phyloP scores from a whole-genome alignment of 2,797 vertebrate genomes.

The Mionectes olivaceus region DNA sequence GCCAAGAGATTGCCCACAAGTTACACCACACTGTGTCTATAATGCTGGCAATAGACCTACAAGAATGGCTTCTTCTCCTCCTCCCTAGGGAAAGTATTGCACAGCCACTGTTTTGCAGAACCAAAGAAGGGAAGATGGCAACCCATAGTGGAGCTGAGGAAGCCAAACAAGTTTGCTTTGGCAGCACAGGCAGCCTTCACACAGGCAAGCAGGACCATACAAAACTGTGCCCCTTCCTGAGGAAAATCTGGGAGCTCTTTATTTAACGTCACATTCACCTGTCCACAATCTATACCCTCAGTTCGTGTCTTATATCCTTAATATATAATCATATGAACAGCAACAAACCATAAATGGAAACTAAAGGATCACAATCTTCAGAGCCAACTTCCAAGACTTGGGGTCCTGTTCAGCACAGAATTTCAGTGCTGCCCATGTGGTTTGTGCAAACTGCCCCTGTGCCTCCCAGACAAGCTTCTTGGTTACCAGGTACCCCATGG shows the following conservation, averaged over 20 bases:
- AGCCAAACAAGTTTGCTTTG: not conserved
- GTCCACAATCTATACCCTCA: not conserved
- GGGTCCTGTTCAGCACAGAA: not conserved
- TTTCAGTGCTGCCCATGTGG: not conserved
- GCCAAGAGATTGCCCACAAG: not conserved
- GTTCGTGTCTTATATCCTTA: not conserved
- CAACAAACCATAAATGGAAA: not conserved
- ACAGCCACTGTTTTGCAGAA: not conserved
- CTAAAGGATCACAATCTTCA: not conserved
- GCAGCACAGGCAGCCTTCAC: not conserved
- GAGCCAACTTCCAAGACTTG: not conserved
- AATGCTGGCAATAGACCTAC: not conserved
- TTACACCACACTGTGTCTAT: not conserved
- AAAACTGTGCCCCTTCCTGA: too few species aligned
- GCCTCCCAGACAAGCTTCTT: not conserved
- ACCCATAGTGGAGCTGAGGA: not conserved
- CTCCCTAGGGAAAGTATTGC: not conserved
- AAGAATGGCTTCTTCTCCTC: not conserved
- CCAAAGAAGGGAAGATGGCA: not conserved
- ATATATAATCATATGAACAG: not conserved
- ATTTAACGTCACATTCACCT: not conserved
- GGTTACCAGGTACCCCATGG: not conserved
- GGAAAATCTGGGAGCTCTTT: not conserved
- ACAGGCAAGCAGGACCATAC: not conserved
- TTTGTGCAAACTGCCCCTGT: not conserved